Percentiles rank a stretch among this genome's conserved stretches.
These are phyloP conservation scores for Tachysurus vachellii DNA, from an alignment of 2,113 vertebrate species.

Conservation along the genomic window DNA sequence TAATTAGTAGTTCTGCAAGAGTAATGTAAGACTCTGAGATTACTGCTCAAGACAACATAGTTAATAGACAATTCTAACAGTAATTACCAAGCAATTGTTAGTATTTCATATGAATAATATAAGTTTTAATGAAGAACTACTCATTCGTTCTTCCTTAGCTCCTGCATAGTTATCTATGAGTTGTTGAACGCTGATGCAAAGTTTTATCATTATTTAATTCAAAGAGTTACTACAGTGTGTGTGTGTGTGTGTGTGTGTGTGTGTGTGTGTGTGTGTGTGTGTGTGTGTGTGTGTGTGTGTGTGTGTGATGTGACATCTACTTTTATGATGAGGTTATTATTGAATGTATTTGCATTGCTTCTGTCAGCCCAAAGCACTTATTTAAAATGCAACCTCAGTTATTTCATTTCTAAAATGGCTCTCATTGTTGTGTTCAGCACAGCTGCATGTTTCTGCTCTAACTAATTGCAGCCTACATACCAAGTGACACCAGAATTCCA, in stretches of 20 bases:
- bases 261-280: neutral
- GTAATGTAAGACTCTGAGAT: neutral
- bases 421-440: constrained; percentile 18
- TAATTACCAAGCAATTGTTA: neutral
- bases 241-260: neutral
- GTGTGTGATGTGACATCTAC: neutral
- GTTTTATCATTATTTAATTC: too few species aligned
- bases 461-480: constrained; percentile 32
- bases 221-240: too few species aligned
- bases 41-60: neutral
- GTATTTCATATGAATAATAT: neutral
- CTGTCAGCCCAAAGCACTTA: constrained; percentile 23
- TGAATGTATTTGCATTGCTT: neutral
- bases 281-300: neutral
- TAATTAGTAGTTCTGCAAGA: neutral
- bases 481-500: constrained; percentile 28
- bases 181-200: neutral
- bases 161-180: neutral
- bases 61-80: neutral
- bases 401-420: constrained; percentile 24
- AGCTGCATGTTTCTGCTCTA: constrained; percentile 26
- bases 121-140: neutral
- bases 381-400: constrained; percentile 55
- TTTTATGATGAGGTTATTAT: neutral
- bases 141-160: neutral